Evolutionary conservation across 2,113 vertebrate species (phyloP).

Genomic region (Tinamus guttatus): DNA sequence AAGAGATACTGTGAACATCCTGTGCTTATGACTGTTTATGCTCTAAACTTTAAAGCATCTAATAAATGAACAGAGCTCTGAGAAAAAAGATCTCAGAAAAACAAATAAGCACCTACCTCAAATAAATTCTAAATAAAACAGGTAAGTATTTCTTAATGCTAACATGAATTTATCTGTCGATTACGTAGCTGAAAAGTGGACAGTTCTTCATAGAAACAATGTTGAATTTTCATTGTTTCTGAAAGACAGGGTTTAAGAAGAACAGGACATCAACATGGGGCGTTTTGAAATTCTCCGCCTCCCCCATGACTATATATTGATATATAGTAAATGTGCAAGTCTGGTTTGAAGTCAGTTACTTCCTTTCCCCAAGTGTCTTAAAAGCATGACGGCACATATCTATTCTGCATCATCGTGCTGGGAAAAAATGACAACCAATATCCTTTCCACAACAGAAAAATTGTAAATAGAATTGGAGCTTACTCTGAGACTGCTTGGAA

Average conservation of each 20-base stretch:
- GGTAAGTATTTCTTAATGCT: neutral
- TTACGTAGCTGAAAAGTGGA: neutral
- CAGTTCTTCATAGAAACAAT: neutral
- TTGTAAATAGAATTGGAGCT: slow-evolving; percentile 35
- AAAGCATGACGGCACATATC: slow-evolving; percentile 28
- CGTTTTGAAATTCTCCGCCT: neutral
- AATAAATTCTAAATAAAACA: neutral
- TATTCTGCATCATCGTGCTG: slow-evolving; percentile 28
- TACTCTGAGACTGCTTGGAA: slow-evolving; percentile 37
- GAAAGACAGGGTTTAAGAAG: neutral
- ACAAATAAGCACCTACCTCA: neutral
- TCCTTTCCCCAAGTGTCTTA: slow-evolving; percentile 17
- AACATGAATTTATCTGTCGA: neutral
- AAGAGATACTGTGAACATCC: neutral
- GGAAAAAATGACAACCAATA: slow-evolving; percentile 13
- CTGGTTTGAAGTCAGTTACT: slow-evolving; percentile 4
- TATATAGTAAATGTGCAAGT: neutral
- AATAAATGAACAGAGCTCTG: neutral
- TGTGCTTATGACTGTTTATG: neutral
- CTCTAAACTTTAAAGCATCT: neutral
- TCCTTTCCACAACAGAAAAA: slow-evolving; percentile 35
- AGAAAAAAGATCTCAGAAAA: neutral
- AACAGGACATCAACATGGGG: neutral
- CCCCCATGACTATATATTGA: neutral
- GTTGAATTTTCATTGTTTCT: neutral